Evolutionary conservation across 2,888 invertebrate genomes (phyloP), one percentile per base, ranked within the genome.

Genomic region (Dicyrtomina minuta): DNA sequence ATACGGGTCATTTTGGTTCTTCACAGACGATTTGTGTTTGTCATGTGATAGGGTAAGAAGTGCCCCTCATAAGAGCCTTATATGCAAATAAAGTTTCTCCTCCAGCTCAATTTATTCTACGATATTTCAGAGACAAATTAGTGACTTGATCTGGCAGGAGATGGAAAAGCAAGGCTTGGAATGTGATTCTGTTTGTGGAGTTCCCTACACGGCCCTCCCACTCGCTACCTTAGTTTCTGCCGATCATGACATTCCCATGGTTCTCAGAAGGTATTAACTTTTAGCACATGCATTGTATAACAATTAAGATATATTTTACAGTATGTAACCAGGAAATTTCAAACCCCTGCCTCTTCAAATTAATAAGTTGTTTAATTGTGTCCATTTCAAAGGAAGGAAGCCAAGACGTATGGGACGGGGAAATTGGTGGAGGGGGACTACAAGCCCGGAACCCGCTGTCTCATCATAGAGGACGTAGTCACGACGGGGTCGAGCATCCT

Each of bases 171-270:
- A 85, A 69, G 81, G 84, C 46, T 81, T 83, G 33, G 79, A 83
- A 27, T 85, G 85, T 74, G 87, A 90, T 77, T 87, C 90, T 77
- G 83, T 97, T 15, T 97, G 97, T 82, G 97, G 97, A 1, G 96
- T 97, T 0, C 98, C 99, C 0, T 99, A 98, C 79, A 97, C 97
- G 1, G 98, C 98, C 1, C 83, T 99, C 64, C 97, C 98, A 0
- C 87, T 99, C 68, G 96, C 97, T 0, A 94, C 96, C 0, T 85
- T 93, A 51, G 86, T 93, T 8, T 90, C 92, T 2, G 83, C 89
- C 2, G 86, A 89, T 76, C 86, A 88, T 0, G 84, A 87, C 41
- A 86, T 89, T 68, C 92, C 95, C 0, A 96, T 96, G 96, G 83
- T 96, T 27, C 90, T 96, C 81, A 86, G 93, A 70, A 85, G 78